These are phyloP conservation scores for Alsophila aescularia DNA, from an alignment of 2,888 invertebrate species.

Conservation along the genomic window DNA sequence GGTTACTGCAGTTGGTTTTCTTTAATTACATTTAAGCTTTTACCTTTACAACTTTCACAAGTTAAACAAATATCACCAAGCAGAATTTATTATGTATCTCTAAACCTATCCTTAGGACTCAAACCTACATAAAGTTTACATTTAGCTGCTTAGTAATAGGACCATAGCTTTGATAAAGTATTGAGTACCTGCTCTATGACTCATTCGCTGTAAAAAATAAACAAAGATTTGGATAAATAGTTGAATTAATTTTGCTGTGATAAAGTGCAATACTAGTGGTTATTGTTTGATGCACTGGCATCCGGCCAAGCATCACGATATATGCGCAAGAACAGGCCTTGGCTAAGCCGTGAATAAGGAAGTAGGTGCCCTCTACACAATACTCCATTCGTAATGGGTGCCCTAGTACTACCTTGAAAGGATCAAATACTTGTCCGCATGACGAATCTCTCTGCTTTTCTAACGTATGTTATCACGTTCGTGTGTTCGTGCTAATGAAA, in stretches of 20 bases:
- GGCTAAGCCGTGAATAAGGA: constrained; percentile 37
- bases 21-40: too few species aligned
- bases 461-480: constrained; percentile 47
- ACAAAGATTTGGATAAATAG: constrained; percentile 42
- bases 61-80: too few species aligned
- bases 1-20: too few species aligned
- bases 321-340: constrained; percentile 47
- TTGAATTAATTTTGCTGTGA: constrained; percentile 44
- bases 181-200: too few species aligned
- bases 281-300: constrained; percentile 60
- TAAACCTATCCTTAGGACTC: too few species aligned
- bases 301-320: constrained; percentile 52
- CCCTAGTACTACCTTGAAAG: constrained; percentile 63
- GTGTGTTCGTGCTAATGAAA: constrained; percentile 43
- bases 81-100: too few species aligned
- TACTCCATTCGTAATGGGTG: constrained; percentile 43
- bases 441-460: constrained; percentile 38
- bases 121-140: too few species aligned
- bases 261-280: constrained; percentile 39
- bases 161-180: too few species aligned
- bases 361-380: constrained; percentile 39
- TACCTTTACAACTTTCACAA: too few species aligned
- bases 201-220: constrained; percentile 48
- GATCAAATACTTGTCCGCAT: constrained; percentile 44
- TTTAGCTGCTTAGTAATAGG: too few species aligned